Percentiles rank a stretch among this genome's conserved stretches.
Conservation (phyloP, 2,797 vertebrate species). For the Danio aesculapii region DNA sequence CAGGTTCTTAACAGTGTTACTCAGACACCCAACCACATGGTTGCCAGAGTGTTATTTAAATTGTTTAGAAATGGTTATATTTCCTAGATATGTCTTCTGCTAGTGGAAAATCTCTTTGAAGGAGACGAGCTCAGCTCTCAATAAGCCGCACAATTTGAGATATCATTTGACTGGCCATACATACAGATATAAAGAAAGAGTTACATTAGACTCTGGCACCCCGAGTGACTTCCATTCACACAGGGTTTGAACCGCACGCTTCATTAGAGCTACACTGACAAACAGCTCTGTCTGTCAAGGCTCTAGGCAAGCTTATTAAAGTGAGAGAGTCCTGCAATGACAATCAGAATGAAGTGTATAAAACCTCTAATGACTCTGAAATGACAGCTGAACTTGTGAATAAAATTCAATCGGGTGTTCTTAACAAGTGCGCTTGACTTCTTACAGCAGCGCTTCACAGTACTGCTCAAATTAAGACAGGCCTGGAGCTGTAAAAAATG, state of each 20-base stretch:
- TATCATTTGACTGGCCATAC: not conserved
- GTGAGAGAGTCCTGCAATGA: constrained; percentile 16
- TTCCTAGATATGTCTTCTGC: not conserved
- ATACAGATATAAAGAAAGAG: not conserved
- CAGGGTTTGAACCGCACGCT: constrained; percentile 41
- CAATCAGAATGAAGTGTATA: constrained; percentile 39
- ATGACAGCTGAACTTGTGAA: constrained; percentile 35
- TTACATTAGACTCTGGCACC: constrained; percentile 16
- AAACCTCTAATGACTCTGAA: constrained; percentile 40
- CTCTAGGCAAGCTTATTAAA: constrained; percentile 34
- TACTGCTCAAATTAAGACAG: constrained; percentile 3
- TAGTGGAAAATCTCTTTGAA: not conserved
- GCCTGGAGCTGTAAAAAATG: not conserved
- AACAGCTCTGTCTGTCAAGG: constrained; percentile 43
- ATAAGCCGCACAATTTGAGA: not conserved
- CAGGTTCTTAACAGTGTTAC: too few relatives aligned
- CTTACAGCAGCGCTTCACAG: not conserved
- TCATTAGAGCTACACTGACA: constrained; percentile 49
- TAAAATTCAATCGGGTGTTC: constrained; percentile 25
- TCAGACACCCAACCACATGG: too few relatives aligned
- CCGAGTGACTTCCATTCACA: constrained; percentile 40
- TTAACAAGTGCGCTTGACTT: not conserved
- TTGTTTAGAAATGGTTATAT: not conserved
- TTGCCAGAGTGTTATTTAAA: not conserved
- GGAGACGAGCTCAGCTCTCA: not conserved